Evolutionary conservation across 2,113 vertebrate genomes (phyloP).

Genomic region (Isurus oxyrinchus): DNA sequence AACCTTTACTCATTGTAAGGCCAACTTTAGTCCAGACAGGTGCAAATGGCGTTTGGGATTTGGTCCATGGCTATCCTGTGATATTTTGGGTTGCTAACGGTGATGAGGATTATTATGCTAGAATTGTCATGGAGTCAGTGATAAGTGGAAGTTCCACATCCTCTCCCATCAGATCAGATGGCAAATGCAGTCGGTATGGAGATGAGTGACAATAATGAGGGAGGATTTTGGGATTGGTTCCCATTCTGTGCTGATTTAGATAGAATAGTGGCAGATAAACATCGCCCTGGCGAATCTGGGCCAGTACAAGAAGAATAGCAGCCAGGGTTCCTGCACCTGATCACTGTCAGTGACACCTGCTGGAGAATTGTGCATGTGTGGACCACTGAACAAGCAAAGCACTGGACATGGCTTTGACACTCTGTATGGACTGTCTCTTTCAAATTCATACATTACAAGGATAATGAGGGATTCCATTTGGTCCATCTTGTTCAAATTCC

Average conservation of each 20-base stretch:
- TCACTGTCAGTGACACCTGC: not conserved
- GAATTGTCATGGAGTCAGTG: not conserved
- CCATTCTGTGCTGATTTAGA: not conserved
- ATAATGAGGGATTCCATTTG: no score
- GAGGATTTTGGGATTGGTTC: not conserved
- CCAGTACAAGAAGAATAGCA: not conserved
- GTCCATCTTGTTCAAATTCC: no score
- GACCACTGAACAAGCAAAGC: no score
- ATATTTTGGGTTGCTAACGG: not conserved
- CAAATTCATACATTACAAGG: no score
- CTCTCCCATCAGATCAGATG: not conserved
- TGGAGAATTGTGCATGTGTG: no score
- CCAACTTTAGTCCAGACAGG: not conserved
- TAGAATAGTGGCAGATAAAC: not conserved
- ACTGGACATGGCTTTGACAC: no score
- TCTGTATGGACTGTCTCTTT: no score
- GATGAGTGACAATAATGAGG: not conserved
- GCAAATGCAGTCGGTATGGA: not conserved
- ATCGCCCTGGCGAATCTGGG: not conserved
- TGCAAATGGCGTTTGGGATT: not conserved
- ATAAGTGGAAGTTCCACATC: not conserved
- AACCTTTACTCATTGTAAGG: not conserved
- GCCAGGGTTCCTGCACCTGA: no score
- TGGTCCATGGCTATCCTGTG: not conserved
- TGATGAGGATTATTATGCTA: not conserved